Percentiles rank a stretch among this genome's conserved stretches.
Evolutionary conservation across 2,888 invertebrate species (phyloP).

Genomic region (Trissolcus japonicus): DNA sequence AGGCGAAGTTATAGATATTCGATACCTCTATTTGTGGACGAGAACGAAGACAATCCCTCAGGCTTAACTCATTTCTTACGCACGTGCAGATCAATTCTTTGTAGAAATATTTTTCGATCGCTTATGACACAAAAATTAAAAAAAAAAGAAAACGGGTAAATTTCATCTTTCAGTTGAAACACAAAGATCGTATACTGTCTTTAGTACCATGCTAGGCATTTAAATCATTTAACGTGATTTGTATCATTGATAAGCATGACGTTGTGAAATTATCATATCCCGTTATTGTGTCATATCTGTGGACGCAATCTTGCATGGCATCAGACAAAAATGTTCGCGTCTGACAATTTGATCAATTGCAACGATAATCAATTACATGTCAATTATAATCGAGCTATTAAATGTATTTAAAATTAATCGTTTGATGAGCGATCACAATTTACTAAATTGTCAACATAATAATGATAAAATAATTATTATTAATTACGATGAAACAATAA

Average conservation of each 20-base stretch:
- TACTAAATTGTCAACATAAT: too few species aligned
- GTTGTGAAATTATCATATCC: conserved; percentile 47
- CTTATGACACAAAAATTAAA: conserved; percentile 40
- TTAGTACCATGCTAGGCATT: conserved; percentile 22
- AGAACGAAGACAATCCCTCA: conserved; percentile 33
- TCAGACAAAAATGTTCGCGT: conserved; percentile 38
- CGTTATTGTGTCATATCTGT: conserved; percentile 33
- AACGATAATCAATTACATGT: background rate
- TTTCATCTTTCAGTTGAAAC: conserved; percentile 10
- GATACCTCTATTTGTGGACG: conserved; percentile 14
- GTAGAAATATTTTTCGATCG: conserved; percentile 20
- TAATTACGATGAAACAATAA: too few species aligned
- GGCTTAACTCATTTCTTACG: conserved; percentile 35
- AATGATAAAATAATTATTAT: too few species aligned
- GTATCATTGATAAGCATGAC: conserved; percentile 40
- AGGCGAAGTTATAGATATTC: conserved; percentile 34
- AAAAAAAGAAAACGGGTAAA: conserved; percentile 30
- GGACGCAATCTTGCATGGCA: conserved; percentile 32
- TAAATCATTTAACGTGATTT: conserved; percentile 51
- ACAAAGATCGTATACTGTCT: background rate
- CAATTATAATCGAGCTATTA: background rate
- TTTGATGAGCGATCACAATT: too few species aligned
- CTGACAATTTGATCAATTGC: conserved; percentile 10
- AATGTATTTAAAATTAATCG: too few species aligned
- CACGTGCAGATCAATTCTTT: conserved; percentile 19